These are phyloP conservation scores for Aleiodes sp. DNA, from an alignment of 1,140 invertebrate species.

Conservation along the genomic window DNA sequence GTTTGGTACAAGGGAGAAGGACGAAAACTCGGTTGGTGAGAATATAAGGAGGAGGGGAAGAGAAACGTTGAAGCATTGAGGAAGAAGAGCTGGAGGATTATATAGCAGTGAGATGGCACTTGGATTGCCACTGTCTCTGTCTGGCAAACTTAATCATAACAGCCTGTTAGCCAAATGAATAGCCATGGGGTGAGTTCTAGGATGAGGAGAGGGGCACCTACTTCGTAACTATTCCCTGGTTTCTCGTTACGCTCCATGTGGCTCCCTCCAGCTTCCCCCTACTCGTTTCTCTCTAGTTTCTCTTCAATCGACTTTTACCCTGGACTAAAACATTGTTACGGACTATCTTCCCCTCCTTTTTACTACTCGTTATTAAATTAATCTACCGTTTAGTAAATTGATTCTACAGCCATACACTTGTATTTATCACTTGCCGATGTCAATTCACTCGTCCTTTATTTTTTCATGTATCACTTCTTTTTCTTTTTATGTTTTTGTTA, in stretches of 20 bases:
- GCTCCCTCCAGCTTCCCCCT: conserved; percentile 1
- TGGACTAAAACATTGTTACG: background rate
- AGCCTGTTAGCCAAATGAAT: conserved; percentile 61
- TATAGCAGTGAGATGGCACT: conserved; percentile 29
- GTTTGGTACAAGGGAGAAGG: background rate
- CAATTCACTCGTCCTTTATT: conserved; percentile 21
- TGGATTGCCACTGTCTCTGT: conserved; percentile 31
- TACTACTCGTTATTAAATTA: conserved; percentile 59
- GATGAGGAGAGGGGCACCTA: conserved; percentile 45
- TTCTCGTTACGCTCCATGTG: conserved; percentile 50
- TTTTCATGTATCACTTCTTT: background rate
- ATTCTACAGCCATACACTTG: conserved; percentile 45
- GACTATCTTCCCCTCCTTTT: background rate
- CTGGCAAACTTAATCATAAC: conserved; percentile 60
- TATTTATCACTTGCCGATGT: conserved; percentile 41
- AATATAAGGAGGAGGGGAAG: background rate
- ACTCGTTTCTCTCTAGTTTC: background rate
- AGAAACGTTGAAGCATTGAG: conserved; percentile 7
- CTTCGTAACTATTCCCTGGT: conserved; percentile 47
- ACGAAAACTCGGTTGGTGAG: conserved; percentile 5
- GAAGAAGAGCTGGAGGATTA: conserved; percentile 25
- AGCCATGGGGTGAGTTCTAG: conserved; percentile 49
- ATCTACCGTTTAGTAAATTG: conserved; percentile 64
- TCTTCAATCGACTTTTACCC: conserved; percentile 44
- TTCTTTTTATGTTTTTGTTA: no score